Conservation (phyloP, 23 tunicate species). For the Ascidia mentula region DNA sequence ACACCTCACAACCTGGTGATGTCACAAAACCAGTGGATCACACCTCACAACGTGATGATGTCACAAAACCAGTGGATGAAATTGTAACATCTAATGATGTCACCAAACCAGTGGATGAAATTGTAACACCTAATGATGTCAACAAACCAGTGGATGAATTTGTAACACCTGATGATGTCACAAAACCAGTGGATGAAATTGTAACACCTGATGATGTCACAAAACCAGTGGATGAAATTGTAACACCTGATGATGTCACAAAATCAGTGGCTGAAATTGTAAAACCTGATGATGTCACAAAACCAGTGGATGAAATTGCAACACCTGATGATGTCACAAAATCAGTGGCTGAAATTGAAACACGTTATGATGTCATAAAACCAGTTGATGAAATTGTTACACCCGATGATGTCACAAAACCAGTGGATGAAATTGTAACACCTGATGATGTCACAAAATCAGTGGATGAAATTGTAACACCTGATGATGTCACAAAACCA, state of each 20-base stretch:
- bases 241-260: too few relatives aligned
- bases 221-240: not conserved
- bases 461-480: not conserved
- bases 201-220: constrained; percentile 1
- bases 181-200: not conserved
- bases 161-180: not conserved
- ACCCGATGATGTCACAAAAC: not conserved
- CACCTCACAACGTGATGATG: too few relatives aligned
- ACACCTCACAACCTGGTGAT: too few relatives aligned
- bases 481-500: not conserved
- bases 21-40: not conserved
- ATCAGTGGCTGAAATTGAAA: not conserved
- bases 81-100: not conserved
- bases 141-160: not conserved
- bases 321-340: not conserved
- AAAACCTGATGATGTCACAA: not conserved
- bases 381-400: not conserved
- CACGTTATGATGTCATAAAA: not conserved
- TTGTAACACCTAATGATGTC: not conserved
- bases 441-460: not conserved
- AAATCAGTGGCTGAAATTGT: not conserved
- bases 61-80: not conserved
- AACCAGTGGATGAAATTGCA: not conserved
- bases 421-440: not conserved
- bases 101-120: not conserved